Evolutionary conservation across 2,888 invertebrate species (phyloP).

Genomic region (Apamea crenata): DNA sequence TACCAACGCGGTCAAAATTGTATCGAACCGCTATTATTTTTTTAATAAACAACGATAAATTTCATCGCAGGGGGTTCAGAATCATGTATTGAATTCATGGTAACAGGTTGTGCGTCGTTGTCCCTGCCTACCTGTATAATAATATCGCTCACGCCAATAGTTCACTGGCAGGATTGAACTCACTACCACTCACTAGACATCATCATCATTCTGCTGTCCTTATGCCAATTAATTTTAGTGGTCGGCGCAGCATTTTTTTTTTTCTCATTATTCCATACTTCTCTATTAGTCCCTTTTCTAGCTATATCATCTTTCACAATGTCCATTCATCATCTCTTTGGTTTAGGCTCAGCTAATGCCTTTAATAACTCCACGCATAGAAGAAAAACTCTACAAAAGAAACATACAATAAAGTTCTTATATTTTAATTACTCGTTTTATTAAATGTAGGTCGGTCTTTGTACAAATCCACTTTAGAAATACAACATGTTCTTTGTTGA

Average conservation of each 20-base stretch:
- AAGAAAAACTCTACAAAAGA: not conserved
- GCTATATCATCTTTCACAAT: not conserved
- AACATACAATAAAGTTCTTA: not conserved
- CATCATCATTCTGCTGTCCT: not conserved
- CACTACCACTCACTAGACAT: not conserved
- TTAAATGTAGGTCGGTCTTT: conserved; percentile 16
- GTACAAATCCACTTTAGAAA: conserved; percentile 16
- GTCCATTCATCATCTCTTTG: not conserved
- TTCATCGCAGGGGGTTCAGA: no score
- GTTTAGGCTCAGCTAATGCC: not conserved
- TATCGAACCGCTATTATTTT: no score
- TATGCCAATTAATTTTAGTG: no score
- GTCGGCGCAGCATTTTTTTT: no score
- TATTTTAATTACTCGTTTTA: conserved; percentile 31
- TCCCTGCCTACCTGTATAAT: no score
- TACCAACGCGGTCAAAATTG: no score
- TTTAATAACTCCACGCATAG: not conserved
- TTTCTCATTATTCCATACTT: not conserved
- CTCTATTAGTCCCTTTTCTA: not conserved
- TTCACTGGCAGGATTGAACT: not conserved
- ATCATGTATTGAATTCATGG: no score
- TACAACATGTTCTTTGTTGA: conserved; percentile 28
- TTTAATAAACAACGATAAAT: no score
- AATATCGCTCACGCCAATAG: not conserved
- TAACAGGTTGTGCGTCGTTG: no score